These are phyloP conservation scores for Scrobipalpa costella DNA, from an alignment of 2,888 invertebrate species.

Conservation along the genomic window DNA sequence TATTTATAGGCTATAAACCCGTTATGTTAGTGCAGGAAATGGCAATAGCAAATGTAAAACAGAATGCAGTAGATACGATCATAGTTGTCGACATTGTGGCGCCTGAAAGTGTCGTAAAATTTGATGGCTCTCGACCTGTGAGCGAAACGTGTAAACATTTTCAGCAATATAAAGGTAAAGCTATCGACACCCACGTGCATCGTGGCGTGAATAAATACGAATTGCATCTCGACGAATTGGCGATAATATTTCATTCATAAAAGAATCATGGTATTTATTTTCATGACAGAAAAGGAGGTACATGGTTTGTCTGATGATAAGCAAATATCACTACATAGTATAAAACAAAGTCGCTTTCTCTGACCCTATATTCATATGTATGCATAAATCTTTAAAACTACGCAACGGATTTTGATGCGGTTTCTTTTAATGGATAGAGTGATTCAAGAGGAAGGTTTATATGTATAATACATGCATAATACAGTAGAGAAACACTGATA, in stretches of 20 bases:
- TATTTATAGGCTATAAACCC: constrained; percentile 36
- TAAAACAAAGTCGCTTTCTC: too few species aligned
- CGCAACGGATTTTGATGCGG: too few species aligned
- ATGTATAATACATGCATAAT: too few species aligned
- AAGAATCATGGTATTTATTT: not conserved
- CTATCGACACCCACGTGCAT: constrained; percentile 40
- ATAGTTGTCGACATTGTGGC: constrained; percentile 56
- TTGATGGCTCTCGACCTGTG: constrained; percentile 64
- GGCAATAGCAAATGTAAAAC: constrained; percentile 60
- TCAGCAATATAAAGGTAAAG: constrained; percentile 29
- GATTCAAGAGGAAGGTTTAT: too few species aligned
- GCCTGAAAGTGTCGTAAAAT: constrained; percentile 68
- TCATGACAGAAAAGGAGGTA: not conserved
- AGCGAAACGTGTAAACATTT: constrained; percentile 36
- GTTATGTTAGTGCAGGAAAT: constrained; percentile 61
- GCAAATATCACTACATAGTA: not conserved
- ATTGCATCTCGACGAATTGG: constrained; percentile 9
- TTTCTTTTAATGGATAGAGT: too few species aligned
- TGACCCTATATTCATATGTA: too few species aligned
- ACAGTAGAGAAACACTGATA: too few species aligned
- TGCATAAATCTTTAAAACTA: too few species aligned
- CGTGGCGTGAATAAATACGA: constrained; percentile 22
- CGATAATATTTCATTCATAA: not conserved
- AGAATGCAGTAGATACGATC: constrained; percentile 65
- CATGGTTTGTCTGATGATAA: not conserved